Evolutionary conservation across 1,140 invertebrate species (phyloP).

Genomic region (Dendrolimus punctatus): DNA sequence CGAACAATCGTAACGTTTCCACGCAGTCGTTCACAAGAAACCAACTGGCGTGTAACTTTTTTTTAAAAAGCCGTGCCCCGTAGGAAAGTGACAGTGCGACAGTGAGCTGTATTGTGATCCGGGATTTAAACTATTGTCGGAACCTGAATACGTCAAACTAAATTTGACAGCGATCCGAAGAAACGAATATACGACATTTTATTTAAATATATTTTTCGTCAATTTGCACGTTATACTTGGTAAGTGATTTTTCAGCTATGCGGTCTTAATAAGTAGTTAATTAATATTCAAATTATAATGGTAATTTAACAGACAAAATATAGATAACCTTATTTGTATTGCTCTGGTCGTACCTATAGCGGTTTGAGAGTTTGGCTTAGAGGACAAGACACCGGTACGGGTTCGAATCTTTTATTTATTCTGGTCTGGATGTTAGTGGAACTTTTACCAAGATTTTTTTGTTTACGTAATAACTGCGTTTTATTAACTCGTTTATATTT

Average conservation of each 20-base stretch:
- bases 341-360: no score
- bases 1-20: slow-evolving; percentile 38
- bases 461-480: no score
- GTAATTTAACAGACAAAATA: no score
- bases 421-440: no score
- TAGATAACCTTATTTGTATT: no score
- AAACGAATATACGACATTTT: slow-evolving; percentile 21
- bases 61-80: slow-evolving; percentile 41
- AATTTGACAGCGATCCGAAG: slow-evolving; percentile 23
- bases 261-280: background rate
- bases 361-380: no score
- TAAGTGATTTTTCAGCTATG: slow-evolving; percentile 31
- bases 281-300: no score
- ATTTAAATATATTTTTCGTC: slow-evolving; percentile 18
- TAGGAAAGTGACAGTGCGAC: slow-evolving; percentile 55
- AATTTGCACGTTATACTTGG: slow-evolving; percentile 49
- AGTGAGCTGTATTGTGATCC: slow-evolving; percentile 48
- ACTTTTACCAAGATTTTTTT: no score
- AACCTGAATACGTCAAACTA: slow-evolving; percentile 31
- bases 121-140: slow-evolving; percentile 24
- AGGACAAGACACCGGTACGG: no score
- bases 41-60: slow-evolving; percentile 42
- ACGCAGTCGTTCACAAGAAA: slow-evolving; percentile 35
- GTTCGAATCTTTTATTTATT: no score
- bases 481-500: no score